phyloP scores from a whole-genome alignment of 1,140 invertebrate species.

The Steinernema khuongi region DNA sequence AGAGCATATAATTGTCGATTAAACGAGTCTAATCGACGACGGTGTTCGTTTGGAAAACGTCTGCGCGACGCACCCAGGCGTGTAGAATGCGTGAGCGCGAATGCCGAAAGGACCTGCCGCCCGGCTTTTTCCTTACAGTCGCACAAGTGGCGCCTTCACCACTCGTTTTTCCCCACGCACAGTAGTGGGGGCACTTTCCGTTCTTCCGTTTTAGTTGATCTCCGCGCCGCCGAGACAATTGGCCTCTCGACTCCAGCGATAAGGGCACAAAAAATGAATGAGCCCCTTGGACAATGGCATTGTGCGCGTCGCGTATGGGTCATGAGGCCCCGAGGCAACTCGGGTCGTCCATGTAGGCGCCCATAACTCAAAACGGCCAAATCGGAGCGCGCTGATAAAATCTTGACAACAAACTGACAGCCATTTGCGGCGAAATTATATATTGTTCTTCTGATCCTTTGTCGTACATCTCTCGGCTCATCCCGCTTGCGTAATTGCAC shows the following conservation, averaged over 20 bases:
- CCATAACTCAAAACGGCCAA: neutral
- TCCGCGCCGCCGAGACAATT: too few species aligned
- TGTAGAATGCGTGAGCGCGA: neutral
- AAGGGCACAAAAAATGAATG: neutral
- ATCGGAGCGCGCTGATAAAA: neutral
- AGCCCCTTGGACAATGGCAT: neutral
- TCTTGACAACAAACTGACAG: slow-evolving; percentile 13
- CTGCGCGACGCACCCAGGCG: neutral
- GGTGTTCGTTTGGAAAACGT: neutral
- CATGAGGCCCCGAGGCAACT: neutral
- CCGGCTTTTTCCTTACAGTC: neutral
- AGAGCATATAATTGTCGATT: slow-evolving; percentile 5
- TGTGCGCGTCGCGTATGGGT: neutral
- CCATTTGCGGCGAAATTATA: neutral
- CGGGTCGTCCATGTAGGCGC: neutral
- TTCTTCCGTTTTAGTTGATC: too few species aligned
- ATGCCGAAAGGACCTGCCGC: neutral
- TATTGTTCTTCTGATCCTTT: neutral
- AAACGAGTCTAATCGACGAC: slow-evolving; percentile 13
- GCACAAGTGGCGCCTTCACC: too few species aligned
- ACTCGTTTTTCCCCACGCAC: too few species aligned
- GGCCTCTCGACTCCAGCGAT: neutral
- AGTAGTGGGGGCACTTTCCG: too few species aligned
- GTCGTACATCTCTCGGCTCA: too few species aligned
- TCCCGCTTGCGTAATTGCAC: too few species aligned